These are phyloP conservation scores for Alloscopus bannaensis DNA, from an alignment of 2,888 invertebrate species.

Conservation along the genomic window DNA sequence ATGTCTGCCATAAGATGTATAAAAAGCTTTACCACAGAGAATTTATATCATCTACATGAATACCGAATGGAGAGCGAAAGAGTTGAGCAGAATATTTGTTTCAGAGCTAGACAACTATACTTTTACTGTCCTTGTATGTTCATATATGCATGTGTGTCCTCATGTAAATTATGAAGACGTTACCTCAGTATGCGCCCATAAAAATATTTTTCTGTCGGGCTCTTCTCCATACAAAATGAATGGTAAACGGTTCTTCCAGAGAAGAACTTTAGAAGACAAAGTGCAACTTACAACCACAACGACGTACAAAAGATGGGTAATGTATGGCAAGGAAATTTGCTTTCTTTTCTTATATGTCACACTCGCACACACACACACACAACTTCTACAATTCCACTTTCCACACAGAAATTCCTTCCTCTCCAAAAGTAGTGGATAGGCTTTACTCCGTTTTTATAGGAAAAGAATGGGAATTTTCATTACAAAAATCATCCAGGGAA, in stretches of 20 bases:
- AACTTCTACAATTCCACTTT: too few species aligned
- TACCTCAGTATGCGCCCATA: constrained; percentile 6
- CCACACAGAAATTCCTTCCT: too few species aligned
- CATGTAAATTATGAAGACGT: constrained; percentile 25
- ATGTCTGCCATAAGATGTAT: constrained; percentile 4
- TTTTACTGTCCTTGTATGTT: not conserved
- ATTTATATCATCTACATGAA: not conserved
- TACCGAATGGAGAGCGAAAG: not conserved
- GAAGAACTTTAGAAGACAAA: constrained; percentile 23
- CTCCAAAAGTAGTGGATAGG: too few species aligned
- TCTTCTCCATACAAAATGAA: too few species aligned
- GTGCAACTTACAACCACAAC: constrained; percentile 20
- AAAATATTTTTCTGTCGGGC: not conserved
- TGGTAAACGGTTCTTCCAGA: not conserved
- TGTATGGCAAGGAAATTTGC: too few species aligned
- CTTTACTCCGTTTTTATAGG: too few species aligned
- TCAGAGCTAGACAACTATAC: not conserved
- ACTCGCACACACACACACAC: too few species aligned
- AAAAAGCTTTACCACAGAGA: not conserved
- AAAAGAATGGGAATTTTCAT: constrained; percentile 38
- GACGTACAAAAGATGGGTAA: constrained; percentile 21
- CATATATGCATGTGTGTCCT: not conserved
- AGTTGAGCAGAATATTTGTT: too few species aligned
- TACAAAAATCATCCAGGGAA: constrained; percentile 49
- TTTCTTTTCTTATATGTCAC: constrained; percentile 6